Evolutionary conservation across 2,113 vertebrate species (phyloP).

Genomic region (Ursus arctos): DNA sequence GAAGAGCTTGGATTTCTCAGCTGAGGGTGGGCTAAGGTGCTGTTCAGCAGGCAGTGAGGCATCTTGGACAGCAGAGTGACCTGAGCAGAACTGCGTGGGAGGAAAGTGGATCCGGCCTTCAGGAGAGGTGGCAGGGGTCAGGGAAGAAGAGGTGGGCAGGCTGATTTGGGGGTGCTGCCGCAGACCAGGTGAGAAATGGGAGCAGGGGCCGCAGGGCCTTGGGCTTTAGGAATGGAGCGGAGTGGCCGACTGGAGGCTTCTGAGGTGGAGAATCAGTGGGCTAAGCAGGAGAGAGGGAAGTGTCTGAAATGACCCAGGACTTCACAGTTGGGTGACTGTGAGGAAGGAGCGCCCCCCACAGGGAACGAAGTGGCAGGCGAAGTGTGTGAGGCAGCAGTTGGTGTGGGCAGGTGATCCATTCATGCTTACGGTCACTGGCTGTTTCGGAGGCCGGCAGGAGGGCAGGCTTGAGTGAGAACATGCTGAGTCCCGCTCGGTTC

Average conservation of each 20-base stretch:
- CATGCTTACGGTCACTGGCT: no score
- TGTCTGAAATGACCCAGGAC: neutral
- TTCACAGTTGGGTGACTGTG: neutral
- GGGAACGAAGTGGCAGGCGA: neutral
- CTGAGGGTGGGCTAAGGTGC: neutral
- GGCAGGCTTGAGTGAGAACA: neutral
- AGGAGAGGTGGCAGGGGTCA: neutral
- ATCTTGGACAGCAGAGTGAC: neutral
- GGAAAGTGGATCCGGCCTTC: neutral
- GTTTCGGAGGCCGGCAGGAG: neutral
- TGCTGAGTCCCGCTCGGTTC: neutral
- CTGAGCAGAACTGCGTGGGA: no score
- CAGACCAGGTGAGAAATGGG: neutral
- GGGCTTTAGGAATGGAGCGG: neutral
- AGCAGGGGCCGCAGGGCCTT: neutral
- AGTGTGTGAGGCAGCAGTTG: fast-evolving
- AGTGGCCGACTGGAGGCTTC: neutral
- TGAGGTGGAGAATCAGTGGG: neutral
- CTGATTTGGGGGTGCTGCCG: neutral
- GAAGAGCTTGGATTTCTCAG: neutral
- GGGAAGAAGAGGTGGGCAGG: neutral
- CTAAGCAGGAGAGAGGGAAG: neutral
- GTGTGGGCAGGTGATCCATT: neutral
- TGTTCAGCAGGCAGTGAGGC: neutral
- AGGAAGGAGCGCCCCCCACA: neutral